Conservation (phyloP, 2,113 vertebrate species). For the Delphinus delphis region DNA sequence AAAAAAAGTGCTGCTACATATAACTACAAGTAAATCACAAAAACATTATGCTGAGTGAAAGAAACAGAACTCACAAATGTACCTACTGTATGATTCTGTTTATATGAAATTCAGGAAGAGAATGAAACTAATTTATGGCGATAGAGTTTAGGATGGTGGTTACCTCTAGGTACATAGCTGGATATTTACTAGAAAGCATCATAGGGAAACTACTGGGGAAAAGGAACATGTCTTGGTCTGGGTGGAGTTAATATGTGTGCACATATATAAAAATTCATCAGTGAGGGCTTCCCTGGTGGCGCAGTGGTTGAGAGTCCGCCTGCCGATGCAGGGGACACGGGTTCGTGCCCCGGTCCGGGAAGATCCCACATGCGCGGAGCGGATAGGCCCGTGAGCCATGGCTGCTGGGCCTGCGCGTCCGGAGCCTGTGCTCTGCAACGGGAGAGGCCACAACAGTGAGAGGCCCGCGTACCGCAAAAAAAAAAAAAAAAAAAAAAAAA, state of each 20-base stretch:
- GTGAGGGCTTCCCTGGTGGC: too few relatives aligned
- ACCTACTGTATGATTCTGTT: neutral
- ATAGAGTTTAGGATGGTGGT: neutral
- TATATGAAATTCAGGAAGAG: neutral
- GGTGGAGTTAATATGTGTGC: neutral
- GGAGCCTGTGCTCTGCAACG: too few relatives aligned
- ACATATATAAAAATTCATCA: neutral
- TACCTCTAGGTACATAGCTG: neutral
- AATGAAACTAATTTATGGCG: neutral
- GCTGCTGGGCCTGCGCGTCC: too few relatives aligned
- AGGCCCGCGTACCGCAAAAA: too few relatives aligned
- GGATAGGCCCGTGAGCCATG: too few relatives aligned
- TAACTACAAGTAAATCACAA: neutral
- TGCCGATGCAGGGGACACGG: too few relatives aligned
- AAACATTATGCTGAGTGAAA: neutral
- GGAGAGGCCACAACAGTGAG: too few relatives aligned
- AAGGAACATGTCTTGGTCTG: neutral
- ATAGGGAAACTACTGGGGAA: neutral
- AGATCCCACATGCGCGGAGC: too few relatives aligned
- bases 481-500: too few relatives aligned
- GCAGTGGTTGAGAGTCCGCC: too few relatives aligned
- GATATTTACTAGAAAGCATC: neutral
- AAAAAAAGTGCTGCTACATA: neutral
- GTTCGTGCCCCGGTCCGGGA: too few relatives aligned
- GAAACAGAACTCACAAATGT: neutral